These are phyloP conservation scores for Sinocyclocheilus maitianheensis DNA, from an alignment of 2,113 vertebrate species.

Conservation along the genomic window DNA sequence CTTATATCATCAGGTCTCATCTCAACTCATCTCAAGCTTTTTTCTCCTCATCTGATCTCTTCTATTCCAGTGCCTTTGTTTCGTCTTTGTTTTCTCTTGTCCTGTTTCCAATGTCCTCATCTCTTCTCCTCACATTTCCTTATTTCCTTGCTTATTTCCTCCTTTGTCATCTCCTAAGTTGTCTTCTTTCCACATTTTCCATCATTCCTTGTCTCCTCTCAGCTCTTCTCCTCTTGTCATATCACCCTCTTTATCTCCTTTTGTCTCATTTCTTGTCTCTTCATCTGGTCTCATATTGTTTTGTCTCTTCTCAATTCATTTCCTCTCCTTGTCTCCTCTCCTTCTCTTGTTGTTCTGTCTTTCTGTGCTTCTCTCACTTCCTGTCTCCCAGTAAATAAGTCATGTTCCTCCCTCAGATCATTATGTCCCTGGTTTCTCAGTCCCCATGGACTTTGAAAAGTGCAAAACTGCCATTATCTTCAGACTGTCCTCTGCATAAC, in stretches of 20 bases:
- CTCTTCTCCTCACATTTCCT: neutral
- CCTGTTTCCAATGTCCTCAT: neutral
- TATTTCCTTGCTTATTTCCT: neutral
- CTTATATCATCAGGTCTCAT: neutral
- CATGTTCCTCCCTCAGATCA: conserved; percentile 12
- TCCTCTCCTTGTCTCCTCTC: neutral
- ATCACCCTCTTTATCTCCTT: neutral
- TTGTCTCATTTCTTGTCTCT: neutral
- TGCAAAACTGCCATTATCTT: conserved; percentile 46
- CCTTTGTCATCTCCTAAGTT: neutral
- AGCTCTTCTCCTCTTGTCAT: neutral
- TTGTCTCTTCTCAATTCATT: neutral
- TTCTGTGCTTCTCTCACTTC: neutral
- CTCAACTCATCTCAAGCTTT: neutral
- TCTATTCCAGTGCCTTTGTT: neutral
- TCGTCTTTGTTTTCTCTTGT: neutral
- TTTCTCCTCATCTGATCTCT: neutral
- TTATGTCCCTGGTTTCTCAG: conserved; percentile 44
- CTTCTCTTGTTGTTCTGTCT: neutral
- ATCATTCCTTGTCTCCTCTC: neutral
- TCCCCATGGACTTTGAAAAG: conserved; percentile 48
- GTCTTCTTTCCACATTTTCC: neutral
- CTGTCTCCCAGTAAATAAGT: conserved; percentile 18
- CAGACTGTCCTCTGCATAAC: conserved; percentile 50
- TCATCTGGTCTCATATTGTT: neutral